Percentiles rank a stretch among this genome's conserved stretches.
Evolutionary conservation across 2,888 invertebrate genomes (phyloP).

Genomic region (Stegophylla sp.): DNA sequence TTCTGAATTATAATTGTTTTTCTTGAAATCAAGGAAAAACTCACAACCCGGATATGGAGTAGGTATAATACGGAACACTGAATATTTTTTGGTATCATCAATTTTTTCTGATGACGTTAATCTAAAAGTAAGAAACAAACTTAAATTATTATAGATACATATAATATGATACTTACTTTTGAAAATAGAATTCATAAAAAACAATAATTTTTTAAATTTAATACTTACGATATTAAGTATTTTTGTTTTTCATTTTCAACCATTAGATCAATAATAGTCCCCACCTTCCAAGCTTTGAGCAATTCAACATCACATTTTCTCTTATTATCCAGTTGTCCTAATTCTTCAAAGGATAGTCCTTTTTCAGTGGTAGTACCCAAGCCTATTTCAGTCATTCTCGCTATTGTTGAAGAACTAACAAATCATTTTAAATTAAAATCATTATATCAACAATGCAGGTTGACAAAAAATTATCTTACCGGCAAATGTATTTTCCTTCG

Average conservation of each 20-base stretch:
- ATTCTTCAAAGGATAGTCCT: conserved; percentile 64
- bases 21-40: conserved; percentile 78
- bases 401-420: conserved; percentile 75
- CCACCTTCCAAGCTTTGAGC: conserved; percentile 74
- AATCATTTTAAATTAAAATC: conserved; percentile 6
- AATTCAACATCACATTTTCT: conserved; percentile 75
- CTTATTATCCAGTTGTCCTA: conserved; percentile 72
- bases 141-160: neutral
- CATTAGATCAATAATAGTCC: conserved; percentile 81
- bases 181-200: neutral
- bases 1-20: conserved; percentile 74
- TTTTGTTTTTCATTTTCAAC: conserved; percentile 85
- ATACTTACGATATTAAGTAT: conserved; percentile 78
- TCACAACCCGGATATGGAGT: conserved; percentile 86
- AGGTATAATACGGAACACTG: conserved; percentile 75
- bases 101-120: conserved; percentile 85
- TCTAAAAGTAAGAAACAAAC: conserved; percentile 66
- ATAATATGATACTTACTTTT: neutral
- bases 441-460: neutral
- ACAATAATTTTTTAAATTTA: neutral
- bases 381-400: conserved; percentile 77
- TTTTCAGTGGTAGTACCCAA: conserved; percentile 69
- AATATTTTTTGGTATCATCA: conserved; percentile 78
- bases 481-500: conserved; percentile 75
- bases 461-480: conserved; percentile 64